Evolutionary conservation across 2,888 invertebrate species (phyloP), one percentile per base, ranked within the genome.

Genomic region (Melanchra persicariae): DNA sequence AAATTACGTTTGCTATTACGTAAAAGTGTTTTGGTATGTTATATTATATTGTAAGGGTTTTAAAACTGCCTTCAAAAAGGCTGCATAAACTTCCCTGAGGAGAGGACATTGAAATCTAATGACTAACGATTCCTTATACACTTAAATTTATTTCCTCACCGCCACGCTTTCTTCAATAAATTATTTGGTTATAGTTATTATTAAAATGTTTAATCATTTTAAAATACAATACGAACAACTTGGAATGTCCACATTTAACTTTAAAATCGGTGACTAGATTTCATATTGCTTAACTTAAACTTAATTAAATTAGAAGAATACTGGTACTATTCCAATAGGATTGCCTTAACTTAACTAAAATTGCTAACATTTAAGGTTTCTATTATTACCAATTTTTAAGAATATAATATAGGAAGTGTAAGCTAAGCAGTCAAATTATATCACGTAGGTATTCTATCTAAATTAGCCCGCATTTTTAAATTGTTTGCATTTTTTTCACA

Each of bases 191-290:
- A 15, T 1, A 55, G 24, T 55, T 54, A 12, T 24, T 17, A 65
- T 37, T 34, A 34, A 65, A 1, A 65, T 43, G 12, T 22, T 17
- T 0, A 67, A 43, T 30, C 0, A 40, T 34, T 54, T 17, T 52
- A n/a, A n/a, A n/a, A n/a, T n/a, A n/a, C n/a, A n/a, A n/a, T n/a
- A n/a, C n/a, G n/a, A n/a, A n/a, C n/a, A n/a, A n/a, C n/a, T 54
- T 69, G 69, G 47, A 69, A 69, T 47, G 37, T 55, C 40, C 5
- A 24, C 30, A 37, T 69, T 37, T 3, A 69, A 40, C 22, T 30
- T 34, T 55, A 55, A 40, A 19, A 22, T 69, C 19, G 19, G 19
- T 55, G 55, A 69, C 69, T 70, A 69, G 69, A 68, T 37, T 55
- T 8, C 26, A 45, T 37, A 8, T 47, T 55, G 15, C 54, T 58